These are phyloP conservation scores for Rhagonycha lutea DNA, from an alignment of 2,888 invertebrate species.

Conservation along the genomic window DNA sequence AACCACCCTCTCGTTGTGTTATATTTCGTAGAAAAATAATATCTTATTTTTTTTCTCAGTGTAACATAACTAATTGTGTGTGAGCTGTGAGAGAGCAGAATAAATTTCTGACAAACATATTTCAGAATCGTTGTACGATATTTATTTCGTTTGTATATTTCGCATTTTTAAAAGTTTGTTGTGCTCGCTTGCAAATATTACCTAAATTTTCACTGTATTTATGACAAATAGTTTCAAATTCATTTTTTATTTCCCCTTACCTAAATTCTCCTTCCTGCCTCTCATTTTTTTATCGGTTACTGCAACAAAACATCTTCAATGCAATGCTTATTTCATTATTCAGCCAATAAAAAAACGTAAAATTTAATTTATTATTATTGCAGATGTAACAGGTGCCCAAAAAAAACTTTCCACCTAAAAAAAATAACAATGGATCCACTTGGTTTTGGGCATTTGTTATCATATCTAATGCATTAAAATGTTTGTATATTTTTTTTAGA, in stretches of 20 bases:
- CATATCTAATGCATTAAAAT: not conserved
- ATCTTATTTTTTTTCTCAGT: constrained; percentile 12
- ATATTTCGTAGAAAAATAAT: constrained; percentile 8
- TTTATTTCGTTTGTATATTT: not conserved
- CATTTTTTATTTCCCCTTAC: constrained; percentile 34
- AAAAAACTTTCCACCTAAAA: not conserved
- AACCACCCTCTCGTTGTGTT: not conserved
- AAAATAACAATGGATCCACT: not conserved
- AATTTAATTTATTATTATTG: not conserved
- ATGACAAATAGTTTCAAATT: constrained; percentile 37
- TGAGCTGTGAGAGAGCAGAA: not conserved
- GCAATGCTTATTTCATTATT: not conserved
- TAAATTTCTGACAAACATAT: not conserved
- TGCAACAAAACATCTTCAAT: not conserved
- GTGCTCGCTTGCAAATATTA: constrained; percentile 11
- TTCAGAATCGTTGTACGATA: not conserved
- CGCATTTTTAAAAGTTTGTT: constrained; percentile 4
- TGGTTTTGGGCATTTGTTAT: not conserved
- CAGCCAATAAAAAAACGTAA: not conserved
- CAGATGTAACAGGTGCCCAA: not conserved
- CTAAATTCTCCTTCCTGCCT: not conserved
- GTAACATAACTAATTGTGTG: constrained; percentile 10
- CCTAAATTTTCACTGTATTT: constrained; percentile 7
- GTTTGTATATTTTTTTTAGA: constrained; percentile 21
- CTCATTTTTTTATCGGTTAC: not conserved